phyloP scores from a whole-genome alignment of 1,140 invertebrate species.

The Piezodorus guildinii region DNA sequence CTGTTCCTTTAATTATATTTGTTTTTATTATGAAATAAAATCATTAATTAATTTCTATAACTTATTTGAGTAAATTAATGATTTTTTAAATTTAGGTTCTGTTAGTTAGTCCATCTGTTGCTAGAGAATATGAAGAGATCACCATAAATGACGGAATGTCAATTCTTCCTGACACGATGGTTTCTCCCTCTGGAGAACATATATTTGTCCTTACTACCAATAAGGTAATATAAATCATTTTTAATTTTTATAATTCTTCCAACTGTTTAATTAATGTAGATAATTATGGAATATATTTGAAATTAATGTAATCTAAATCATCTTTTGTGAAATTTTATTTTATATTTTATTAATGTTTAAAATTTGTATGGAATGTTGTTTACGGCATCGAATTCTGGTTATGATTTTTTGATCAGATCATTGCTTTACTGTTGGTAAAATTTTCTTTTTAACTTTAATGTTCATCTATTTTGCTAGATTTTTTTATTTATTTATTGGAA shows the following conservation, averaged over 20 bases:
- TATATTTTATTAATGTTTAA: too few relatives aligned
- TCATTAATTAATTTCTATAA: too few relatives aligned
- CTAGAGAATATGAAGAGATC: conserved; percentile 66
- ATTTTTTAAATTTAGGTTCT: conserved; percentile 40
- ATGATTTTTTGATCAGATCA: too few relatives aligned
- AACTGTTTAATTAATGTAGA: neutral
- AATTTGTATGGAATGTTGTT: too few relatives aligned
- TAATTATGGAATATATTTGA: neutral
- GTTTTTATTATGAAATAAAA: too few relatives aligned
- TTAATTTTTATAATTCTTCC: neutral
- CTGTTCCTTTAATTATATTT: neutral
- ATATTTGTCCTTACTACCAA: conserved; percentile 59
- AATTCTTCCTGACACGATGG: conserved; percentile 68
- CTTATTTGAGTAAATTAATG: neutral
- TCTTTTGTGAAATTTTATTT: too few relatives aligned
- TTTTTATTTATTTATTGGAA: too few relatives aligned
- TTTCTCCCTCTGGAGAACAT: conserved; percentile 63
- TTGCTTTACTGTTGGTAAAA: too few relatives aligned
- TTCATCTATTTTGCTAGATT: too few relatives aligned
- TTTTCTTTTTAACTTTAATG: too few relatives aligned
- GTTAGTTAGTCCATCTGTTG: conserved; percentile 45
- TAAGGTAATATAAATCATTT: conserved; percentile 38
- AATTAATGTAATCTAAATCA: too few relatives aligned
- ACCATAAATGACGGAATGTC: conserved; percentile 54
- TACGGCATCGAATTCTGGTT: too few relatives aligned